Evolutionary conservation across 2,797 vertebrate genomes (phyloP), one percentile per base, ranked within the genome.

Genomic region (Mico argentatus): DNA sequence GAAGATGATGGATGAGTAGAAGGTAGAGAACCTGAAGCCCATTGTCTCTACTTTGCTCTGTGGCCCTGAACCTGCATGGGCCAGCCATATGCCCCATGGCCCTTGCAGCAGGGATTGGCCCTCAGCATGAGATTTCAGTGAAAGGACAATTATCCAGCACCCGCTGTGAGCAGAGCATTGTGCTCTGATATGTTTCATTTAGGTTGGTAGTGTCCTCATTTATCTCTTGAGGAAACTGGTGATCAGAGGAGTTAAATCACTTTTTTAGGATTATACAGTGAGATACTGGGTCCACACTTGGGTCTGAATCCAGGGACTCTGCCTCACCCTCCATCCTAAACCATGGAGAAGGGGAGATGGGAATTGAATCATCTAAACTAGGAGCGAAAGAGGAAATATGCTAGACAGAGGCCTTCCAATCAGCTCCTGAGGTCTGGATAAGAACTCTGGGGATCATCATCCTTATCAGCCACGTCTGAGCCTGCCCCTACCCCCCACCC

Each of bases 131-230:
- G 72, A 64, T 46, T 76, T 57, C 1, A 1, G 64, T 1, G 20
- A 77, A 39, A 24, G 46, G 72, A 52, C 19, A 39, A 13, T 82
- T 33, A n/a, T 33, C 55, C 41, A 89, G 22, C 27, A 50, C 10
- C 33, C 41, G 11, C 59, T 36, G 2, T 57, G 79, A 12, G 44
- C 48, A 77, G 89, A 81, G 30, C 6, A 5, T 36, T 2, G 2
- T 90, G 27, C 33, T 88, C 67, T 67, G 76, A 24, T 36, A 1
- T n/a, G 6, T 70, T 93, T 82, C 17, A 3, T 77, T 46, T 92
- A 94, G 72, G 15, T 39, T 44, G n/a, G n/a, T 19, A 22, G 5
- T 75, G 55, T 59, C 39, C 14, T 97, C 30, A 41, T 83, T 94
- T 82, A 36, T 41, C 83, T 92, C 44, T 90, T 39, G 27, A 87